Conservation (phyloP, 2,113 vertebrate genomes). For the Muscicapa adusta region DNA sequence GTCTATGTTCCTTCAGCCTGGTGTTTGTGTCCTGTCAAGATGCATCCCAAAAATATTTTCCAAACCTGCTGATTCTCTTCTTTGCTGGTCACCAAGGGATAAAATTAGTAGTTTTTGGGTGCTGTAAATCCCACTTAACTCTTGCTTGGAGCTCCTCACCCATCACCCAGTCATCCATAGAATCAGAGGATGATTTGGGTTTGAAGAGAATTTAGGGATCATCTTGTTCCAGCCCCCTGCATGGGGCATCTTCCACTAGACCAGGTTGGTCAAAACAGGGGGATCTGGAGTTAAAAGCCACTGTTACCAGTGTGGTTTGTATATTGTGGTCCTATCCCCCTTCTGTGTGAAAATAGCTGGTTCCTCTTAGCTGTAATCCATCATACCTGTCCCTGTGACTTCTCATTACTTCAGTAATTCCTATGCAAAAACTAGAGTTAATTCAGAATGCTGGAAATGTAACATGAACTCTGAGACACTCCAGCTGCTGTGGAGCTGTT, state of each 20-base stretch:
- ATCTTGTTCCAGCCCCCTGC: rapidly evolving
- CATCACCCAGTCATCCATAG: rapidly evolving
- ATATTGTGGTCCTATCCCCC: rapidly evolving
- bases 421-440: background rate
- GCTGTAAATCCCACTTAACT: background rate
- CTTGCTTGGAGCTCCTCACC: background rate
- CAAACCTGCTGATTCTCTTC: background rate
- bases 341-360: background rate
- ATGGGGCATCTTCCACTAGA: background rate
- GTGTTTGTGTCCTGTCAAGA: background rate
- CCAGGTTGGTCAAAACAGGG: background rate
- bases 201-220: background rate
- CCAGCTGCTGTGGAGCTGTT: background rate
- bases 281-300: background rate
- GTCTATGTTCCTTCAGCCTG: background rate
- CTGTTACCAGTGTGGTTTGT: background rate
- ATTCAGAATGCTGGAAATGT: background rate
- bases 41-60: rapidly evolving
- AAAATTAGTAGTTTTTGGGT: background rate
- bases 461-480: background rate
- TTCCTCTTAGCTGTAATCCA: background rate
- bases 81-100: background rate
- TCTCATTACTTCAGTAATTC: background rate
- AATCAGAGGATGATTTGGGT: background rate
- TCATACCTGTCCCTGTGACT: background rate